Evolutionary conservation across 2,797 vertebrate species (phyloP), one percentile per base, ranked within the genome.

Genomic region (Thaleichthys pacificus): DNA sequence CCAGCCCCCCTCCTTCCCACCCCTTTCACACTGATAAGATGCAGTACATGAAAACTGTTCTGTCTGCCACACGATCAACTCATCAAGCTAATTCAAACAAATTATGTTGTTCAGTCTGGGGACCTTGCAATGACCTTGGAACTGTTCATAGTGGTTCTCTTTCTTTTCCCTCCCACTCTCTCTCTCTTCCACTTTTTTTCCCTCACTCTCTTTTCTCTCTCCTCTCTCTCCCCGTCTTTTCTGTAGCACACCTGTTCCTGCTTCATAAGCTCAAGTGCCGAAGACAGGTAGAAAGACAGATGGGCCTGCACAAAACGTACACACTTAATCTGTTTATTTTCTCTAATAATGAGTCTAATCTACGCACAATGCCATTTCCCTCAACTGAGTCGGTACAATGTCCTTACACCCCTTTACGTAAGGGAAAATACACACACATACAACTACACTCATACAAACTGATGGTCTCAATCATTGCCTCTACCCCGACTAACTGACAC

Each of bases 241-340:
- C 57, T 7, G 64, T 24, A 24, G 61, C 61, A 61, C 78, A 84
- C 82, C 76, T 79, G 80, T 80, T 64, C 68, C 69, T 68, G 38
- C 6, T 71, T 68, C 61, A n/a, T 69, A 71, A 60, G 73, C 71
- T 54, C 78, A 12, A 72, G 72, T 85, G 77, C 42, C 54, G 75
- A 73, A 57, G 73, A 85, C 78, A 73, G 69, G 73, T 17, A 19
- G 54, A 12, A 14, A 71, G 79, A 78, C 84, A 81, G 82, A 77
- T 82, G 38, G 38, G 8, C 38, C 11, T 3, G 2, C 17, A 54
- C 15, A 6, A 66, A 80, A 84, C 79, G 76, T 32, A 32, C 19
- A 82, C 35, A 74, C 78, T 71, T 82, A 77, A 86, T 82, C 47
- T 51, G 73, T 82, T 86, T 78, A 66, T 68, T n/a, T 54, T 54